These are phyloP conservation scores for Empis stercorea DNA, from an alignment of 2,888 invertebrate genomes.

Conservation along the genomic window DNA sequence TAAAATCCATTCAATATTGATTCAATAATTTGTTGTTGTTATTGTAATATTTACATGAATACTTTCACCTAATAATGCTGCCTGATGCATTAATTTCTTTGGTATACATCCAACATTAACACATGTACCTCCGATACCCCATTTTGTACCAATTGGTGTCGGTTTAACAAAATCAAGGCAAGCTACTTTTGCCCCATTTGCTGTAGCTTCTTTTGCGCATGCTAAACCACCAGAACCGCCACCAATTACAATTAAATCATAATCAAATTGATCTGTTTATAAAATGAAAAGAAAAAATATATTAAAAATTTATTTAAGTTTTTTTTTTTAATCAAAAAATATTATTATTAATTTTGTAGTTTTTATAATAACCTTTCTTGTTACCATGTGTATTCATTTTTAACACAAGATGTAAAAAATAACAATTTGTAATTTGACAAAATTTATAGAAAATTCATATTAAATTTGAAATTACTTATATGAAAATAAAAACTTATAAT, in stretches of 20 bases:
- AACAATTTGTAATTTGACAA: too few relatives aligned
- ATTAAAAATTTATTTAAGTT: too few relatives aligned
- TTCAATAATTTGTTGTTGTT: too few relatives aligned
- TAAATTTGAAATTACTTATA: too few relatives aligned
- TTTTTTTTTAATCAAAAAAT: too few relatives aligned
- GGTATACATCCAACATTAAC: constrained; percentile 98
- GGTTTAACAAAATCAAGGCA: constrained; percentile 79
- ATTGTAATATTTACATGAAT: constrained; percentile 50
- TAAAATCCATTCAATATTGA: too few relatives aligned
- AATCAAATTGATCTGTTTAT: constrained; percentile 52
- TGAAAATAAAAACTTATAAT: too few relatives aligned
- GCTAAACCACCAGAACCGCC: constrained; percentile 95
- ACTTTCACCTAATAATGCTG: constrained; percentile 74
- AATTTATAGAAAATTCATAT: too few relatives aligned
- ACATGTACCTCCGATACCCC: constrained; percentile 95
- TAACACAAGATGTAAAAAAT: too few relatives aligned
- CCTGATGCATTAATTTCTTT: constrained; percentile 96
- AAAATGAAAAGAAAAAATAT: constrained; percentile 6
- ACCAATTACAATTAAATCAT: constrained; percentile 88
- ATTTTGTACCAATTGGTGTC: constrained; percentile 74
- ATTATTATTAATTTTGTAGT: too few relatives aligned
- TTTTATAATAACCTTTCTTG: too few relatives aligned
- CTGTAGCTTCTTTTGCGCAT: constrained; percentile 80
- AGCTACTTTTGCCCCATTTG: constrained; percentile 68
- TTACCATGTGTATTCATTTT: too few relatives aligned